These are phyloP conservation scores for Peucedramus taeniatus DNA, from an alignment of 2,113 vertebrate genomes.

Conservation along the genomic window DNA sequence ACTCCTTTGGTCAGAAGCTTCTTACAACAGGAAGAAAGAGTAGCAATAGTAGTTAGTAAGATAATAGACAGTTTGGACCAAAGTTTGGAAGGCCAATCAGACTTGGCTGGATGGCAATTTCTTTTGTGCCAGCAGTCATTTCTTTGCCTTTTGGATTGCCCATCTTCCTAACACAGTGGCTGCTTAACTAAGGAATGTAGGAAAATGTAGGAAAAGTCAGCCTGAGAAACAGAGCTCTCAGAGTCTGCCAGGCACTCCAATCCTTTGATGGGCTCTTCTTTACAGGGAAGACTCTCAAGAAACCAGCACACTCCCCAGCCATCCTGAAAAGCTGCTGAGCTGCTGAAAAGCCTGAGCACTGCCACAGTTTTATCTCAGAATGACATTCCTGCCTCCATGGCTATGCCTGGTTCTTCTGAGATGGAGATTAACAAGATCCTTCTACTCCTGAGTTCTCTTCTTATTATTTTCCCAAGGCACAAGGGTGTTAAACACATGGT, in stretches of 20 bases:
- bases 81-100: neutral
- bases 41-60: neutral
- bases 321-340: neutral
- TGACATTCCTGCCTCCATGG: neutral
- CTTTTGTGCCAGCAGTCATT: neutral
- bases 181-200: neutral
- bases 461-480: neutral
- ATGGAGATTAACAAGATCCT: neutral
- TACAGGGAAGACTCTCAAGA: neutral
- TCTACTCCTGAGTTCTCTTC: neutral
- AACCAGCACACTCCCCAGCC: neutral
- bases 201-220: neutral
- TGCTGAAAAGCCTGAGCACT: neutral
- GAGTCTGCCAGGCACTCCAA: neutral
- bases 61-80: neutral
- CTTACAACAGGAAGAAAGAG: neutral
- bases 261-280: neutral
- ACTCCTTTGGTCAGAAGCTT: neutral
- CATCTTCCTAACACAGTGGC: neutral
- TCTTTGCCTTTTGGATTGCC: neutral
- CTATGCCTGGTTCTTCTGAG: neutral
- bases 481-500: neutral
- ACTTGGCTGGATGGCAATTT: neutral
- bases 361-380: neutral
- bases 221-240: neutral